Conservation (phyloP, 2,797 vertebrate species). For the Darevskia nairensis region DNA sequence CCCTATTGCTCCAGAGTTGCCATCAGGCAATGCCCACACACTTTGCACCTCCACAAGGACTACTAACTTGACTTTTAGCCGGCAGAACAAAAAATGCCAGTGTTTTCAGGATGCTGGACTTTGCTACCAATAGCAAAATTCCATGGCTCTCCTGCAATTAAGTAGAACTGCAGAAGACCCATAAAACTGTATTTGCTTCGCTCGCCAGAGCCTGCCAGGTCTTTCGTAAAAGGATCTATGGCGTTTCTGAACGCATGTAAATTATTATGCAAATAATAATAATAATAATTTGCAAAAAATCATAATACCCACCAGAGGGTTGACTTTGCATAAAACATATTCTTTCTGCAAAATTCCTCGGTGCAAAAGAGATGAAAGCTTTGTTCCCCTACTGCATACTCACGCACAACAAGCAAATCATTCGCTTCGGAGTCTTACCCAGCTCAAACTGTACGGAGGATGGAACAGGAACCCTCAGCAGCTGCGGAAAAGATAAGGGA, state of each 20-base stretch:
- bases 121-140: neutral
- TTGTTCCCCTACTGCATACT: neutral
- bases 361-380: neutral
- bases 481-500: conserved; percentile 67
- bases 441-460: conserved; percentile 74
- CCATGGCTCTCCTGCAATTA: neutral
- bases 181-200: neutral
- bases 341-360: neutral
- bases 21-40: neutral
- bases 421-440: conserved; percentile 77
- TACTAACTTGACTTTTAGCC: neutral
- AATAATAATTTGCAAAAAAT: no score
- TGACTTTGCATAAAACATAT: neutral
- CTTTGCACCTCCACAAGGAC: neutral
- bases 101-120: no score
- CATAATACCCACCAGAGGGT: no score
- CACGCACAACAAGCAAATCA: no score
- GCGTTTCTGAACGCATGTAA: neutral
- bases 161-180: neutral
- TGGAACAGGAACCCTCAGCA: conserved; percentile 83
- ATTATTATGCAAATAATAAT: neutral
- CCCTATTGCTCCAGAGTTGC: neutral
- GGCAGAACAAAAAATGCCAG: neutral
- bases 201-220: neutral
- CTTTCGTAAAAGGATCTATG: neutral